Conservation (phyloP, 2,888 invertebrate species). For the Phyto melanocephala region DNA sequence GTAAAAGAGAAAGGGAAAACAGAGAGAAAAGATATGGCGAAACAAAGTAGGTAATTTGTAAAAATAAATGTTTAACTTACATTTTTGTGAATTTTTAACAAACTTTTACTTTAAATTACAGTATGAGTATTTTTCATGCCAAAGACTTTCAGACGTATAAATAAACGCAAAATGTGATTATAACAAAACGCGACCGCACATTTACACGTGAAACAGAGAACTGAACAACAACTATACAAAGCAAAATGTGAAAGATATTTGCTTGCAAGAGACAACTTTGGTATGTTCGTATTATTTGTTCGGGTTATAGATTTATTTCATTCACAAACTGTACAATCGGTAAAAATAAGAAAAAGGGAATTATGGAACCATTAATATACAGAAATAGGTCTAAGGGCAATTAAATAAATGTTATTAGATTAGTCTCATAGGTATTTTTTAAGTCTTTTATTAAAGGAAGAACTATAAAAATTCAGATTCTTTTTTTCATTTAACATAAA, state of each 20-base stretch:
- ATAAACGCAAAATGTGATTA: constrained; percentile 38
- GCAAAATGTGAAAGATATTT: constrained; percentile 59
- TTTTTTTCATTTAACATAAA: too few species aligned
- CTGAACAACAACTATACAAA: constrained; percentile 68
- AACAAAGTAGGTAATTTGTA: constrained; percentile 9
- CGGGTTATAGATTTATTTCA: constrained; percentile 60
- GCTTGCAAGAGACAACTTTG: constrained; percentile 53
- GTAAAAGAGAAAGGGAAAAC: not conserved
- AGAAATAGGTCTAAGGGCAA: not conserved
- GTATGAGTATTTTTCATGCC: constrained; percentile 21
- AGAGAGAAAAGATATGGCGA: not conserved
- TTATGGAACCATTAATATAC: not conserved
- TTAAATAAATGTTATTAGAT: too few species aligned
- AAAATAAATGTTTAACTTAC: constrained; percentile 38
- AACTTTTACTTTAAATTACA: not conserved
- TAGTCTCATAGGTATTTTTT: too few species aligned
- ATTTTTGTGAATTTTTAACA: constrained; percentile 17
- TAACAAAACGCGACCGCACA: constrained; percentile 66
- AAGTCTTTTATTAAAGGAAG: too few species aligned
- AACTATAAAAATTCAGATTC: too few species aligned
- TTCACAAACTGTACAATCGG: constrained; percentile 52
- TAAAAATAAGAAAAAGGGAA: not conserved
- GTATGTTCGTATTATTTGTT: constrained; percentile 55
- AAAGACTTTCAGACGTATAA: constrained; percentile 18
- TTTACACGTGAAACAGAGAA: constrained; percentile 69